A percentile compares a stretch with the other conserved stretches of the same genome.
Evolutionary conservation across 2,113 vertebrate genomes (phyloP).

Genomic region (Gymnocephalus cernua): DNA sequence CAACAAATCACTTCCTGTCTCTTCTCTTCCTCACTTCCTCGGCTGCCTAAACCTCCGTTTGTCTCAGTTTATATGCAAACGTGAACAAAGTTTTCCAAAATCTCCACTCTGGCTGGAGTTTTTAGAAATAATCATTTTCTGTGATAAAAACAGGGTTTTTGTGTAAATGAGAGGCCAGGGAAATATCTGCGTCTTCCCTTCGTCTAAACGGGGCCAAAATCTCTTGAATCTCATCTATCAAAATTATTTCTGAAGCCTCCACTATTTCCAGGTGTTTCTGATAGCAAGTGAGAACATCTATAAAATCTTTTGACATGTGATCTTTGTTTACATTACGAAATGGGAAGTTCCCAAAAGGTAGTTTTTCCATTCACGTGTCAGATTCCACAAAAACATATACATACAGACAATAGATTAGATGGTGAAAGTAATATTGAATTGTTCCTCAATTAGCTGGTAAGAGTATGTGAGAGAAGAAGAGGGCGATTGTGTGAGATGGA

Average conservation of each 20-base stretch:
- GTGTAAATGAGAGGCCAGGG: too few species aligned
- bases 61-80: too few species aligned
- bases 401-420: constrained; percentile 7
- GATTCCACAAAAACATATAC: neutral
- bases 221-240: neutral
- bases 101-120: too few species aligned
- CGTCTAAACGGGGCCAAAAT: too few species aligned
- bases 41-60: too few species aligned
- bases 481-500: constrained; percentile 51
- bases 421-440: constrained; percentile 19
- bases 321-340: constrained; percentile 5
- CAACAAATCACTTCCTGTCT: too few species aligned
- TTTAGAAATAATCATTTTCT: too few species aligned
- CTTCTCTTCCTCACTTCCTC: too few species aligned
- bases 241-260: neutral
- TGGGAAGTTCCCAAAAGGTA: neutral
- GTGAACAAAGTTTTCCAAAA: too few species aligned
- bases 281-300: neutral
- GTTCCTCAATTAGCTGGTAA: constrained; percentile 38
- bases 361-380: neutral
- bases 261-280: neutral
- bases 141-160: too few species aligned
- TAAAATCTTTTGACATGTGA: neutral
- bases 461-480: constrained; percentile 39
- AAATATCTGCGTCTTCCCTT: too few species aligned